Percentiles rank a stretch among this genome's conserved stretches.
Evolutionary conservation across 92 coral and sea anemone species (phyloP).

Genomic region (Micromussa lordhowensis): DNA sequence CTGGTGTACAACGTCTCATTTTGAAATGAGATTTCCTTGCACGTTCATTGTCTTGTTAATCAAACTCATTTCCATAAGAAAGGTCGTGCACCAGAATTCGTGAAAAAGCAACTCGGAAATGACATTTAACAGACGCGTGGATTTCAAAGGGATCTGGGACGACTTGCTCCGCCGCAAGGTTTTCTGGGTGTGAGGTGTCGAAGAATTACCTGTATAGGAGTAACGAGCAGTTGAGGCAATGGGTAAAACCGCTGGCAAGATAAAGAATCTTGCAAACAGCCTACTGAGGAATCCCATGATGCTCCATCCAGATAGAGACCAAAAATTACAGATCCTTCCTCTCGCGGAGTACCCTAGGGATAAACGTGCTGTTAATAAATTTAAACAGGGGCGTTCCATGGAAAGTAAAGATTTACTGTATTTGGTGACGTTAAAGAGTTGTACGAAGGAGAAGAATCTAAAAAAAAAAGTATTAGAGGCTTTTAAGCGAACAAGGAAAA

Average conservation of each 20-base stretch:
- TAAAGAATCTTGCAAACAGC: slow-evolving; percentile 72
- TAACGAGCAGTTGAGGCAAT: slow-evolving; percentile 79
- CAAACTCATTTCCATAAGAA: no score
- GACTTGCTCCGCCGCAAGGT: neutral
- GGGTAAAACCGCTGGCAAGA: slow-evolving; percentile 86
- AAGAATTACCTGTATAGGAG: slow-evolving; percentile 72
- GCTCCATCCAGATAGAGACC: slow-evolving; percentile 98
- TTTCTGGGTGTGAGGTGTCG: neutral
- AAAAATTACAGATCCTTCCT: slow-evolving; percentile 79
- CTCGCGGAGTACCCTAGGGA: slow-evolving; percentile 76
- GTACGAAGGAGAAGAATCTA: no score
- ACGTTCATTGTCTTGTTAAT: no score
- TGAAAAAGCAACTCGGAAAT: no score
- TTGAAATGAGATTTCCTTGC: no score
- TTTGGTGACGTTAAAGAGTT: neutral
- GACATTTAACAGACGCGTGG: no score
- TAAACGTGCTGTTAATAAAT: neutral
- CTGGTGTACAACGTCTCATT: no score
- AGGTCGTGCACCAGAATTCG: no score
- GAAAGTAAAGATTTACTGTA: neutral
- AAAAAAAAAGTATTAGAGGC: no score
- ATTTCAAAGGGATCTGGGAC: no score
- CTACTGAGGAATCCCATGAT: slow-evolving; percentile 76
- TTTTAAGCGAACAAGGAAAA: no score
- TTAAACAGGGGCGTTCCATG: neutral